Conservation (phyloP, 2,113 vertebrate genomes). For the Oxyura jamaicensis region DNA sequence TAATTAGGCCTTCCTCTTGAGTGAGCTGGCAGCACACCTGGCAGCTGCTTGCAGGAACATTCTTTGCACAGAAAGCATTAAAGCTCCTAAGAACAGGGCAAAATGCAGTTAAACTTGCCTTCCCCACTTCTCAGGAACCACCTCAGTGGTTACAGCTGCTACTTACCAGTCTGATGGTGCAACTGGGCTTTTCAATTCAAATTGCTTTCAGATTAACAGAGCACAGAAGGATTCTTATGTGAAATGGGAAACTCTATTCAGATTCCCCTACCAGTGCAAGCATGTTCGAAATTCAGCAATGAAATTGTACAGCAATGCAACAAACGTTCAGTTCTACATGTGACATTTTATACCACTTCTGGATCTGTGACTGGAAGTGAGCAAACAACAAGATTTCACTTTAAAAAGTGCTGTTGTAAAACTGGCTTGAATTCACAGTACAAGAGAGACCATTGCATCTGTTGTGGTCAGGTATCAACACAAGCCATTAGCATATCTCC, state of each 20-base stretch:
- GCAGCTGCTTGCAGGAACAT: background rate
- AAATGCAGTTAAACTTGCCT: background rate
- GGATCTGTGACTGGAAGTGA: background rate
- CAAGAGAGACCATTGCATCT: background rate
- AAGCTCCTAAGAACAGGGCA: background rate
- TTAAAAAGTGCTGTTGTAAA: background rate
- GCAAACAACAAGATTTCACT: background rate
- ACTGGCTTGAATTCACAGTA: background rate
- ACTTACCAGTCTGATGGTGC: background rate
- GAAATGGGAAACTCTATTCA: background rate
- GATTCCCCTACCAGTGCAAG: background rate
- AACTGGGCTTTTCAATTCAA: background rate
- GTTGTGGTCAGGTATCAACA: background rate
- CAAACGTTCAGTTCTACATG: background rate
- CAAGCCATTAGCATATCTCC: background rate
- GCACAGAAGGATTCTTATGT: background rate
- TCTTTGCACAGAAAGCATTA: background rate
- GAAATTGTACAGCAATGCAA: background rate
- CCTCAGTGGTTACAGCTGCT: background rate
- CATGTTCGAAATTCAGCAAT: background rate
- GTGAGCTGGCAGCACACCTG: background rate
- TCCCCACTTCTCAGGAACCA: background rate
- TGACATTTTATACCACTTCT: background rate
- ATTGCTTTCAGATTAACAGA: background rate
- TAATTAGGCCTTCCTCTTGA: background rate